phyloP scores from a whole-genome alignment of 2,888 invertebrate genomes.

The Cosmia trapezina region DNA sequence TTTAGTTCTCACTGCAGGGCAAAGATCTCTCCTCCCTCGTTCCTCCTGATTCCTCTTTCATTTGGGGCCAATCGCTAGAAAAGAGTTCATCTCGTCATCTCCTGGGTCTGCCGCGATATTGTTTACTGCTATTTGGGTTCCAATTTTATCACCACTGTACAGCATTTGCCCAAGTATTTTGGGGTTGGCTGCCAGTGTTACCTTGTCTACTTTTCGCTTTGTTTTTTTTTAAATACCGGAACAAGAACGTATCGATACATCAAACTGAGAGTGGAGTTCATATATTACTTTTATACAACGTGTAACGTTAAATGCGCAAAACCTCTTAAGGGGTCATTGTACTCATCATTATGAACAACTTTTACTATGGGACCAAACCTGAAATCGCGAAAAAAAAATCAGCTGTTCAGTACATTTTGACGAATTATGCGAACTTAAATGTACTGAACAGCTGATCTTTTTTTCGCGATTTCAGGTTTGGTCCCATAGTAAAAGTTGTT shows the following conservation, averaged over 20 bases:
- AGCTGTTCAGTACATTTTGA: too few species aligned
- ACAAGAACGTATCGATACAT: background rate
- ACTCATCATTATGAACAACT: too few species aligned
- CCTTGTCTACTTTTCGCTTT: background rate
- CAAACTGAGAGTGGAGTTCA: background rate
- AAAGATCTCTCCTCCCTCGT: background rate
- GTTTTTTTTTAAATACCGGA: background rate
- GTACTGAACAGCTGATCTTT: too few species aligned
- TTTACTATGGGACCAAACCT: too few species aligned
- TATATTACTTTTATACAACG: background rate
- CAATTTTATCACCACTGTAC: background rate
- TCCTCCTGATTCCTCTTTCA: too few species aligned
- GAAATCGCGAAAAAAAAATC: too few species aligned
- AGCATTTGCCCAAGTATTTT: background rate
- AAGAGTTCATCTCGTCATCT: background rate
- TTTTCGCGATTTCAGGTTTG: too few species aligned
- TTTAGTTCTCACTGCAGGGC: background rate
- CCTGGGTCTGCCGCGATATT: accelerated
- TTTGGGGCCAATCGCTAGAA: background rate
- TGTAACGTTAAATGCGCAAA: too few species aligned
- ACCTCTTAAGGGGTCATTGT: too few species aligned
- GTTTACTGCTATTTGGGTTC: background rate
- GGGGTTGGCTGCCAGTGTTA: background rate
- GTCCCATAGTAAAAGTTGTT: too few species aligned
- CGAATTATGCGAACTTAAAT: too few species aligned